Percentiles rank a stretch among this genome's conserved stretches.
These are phyloP conservation scores for Cremastinae sp. DNA, from an alignment of 2,888 invertebrate species.

Conservation along the genomic window DNA sequence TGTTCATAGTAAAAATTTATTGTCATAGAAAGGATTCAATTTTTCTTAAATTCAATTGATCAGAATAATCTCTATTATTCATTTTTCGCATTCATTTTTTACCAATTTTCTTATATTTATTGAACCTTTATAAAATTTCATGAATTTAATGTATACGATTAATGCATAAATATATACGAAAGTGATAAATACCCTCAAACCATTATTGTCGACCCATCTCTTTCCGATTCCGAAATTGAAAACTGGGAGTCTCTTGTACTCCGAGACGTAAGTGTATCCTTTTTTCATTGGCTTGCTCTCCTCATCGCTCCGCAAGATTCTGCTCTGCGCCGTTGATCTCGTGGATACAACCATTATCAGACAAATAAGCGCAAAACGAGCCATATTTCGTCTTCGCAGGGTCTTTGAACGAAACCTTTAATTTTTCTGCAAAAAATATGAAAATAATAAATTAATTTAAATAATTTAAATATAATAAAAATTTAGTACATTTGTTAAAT, in stretches of 20 bases:
- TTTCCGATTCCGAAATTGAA: conserved; percentile 79
- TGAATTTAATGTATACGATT: background rate
- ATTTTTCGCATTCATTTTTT: too few relatives aligned
- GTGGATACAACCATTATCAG: conserved; percentile 44
- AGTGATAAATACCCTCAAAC: conserved; percentile 74
- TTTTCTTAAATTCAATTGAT: too few relatives aligned
- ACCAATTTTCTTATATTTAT: too few relatives aligned
- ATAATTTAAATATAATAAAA: too few relatives aligned
- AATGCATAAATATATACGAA: conserved; percentile 16
- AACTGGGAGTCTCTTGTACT: conserved; percentile 84
- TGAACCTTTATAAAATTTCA: too few relatives aligned
- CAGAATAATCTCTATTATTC: too few relatives aligned
- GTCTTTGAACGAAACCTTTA: background rate
- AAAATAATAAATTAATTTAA: too few relatives aligned
- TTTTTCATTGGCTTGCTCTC: conserved; percentile 75
- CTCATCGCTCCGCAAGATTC: too few relatives aligned
- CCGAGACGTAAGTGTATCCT: conserved; percentile 85
- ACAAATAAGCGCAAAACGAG: conserved; percentile 35
- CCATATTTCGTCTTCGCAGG: conserved; percentile 38
- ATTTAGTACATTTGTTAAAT: too few relatives aligned
- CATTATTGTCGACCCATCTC: conserved; percentile 79
- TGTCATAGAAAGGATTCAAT: too few relatives aligned
- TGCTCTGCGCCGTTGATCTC: too few relatives aligned
- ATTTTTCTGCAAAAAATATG: conserved; percentile 18
- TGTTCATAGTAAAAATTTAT: too few relatives aligned